These are phyloP conservation scores for Cephalopterus ornatus DNA, from an alignment of 2,113 vertebrate species.

Conservation along the genomic window DNA sequence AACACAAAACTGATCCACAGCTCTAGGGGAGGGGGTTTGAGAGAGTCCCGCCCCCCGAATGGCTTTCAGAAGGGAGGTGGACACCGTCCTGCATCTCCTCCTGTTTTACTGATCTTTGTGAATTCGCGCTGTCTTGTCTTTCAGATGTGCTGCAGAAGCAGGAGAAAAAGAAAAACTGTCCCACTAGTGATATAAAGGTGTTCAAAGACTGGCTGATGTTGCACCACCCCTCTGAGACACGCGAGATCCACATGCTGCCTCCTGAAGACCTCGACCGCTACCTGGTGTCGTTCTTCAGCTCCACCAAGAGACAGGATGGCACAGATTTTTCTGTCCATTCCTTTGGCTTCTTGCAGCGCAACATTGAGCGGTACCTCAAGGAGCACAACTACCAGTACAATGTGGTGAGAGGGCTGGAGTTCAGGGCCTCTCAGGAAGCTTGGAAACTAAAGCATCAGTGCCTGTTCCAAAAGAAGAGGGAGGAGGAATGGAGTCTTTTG, in stretches of 20 bases:
- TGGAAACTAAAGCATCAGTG: neutral
- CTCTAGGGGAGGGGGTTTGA: neutral
- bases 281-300: neutral
- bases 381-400: slow-evolving; percentile 5
- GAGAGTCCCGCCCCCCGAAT: neutral
- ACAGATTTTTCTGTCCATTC: neutral
- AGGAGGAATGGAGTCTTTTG: neutral
- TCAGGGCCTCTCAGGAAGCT: neutral
- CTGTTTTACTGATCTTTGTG: neutral
- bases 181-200: neutral
- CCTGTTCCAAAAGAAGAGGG: neutral
- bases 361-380: neutral
- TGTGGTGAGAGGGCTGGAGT: neutral
- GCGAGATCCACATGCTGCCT: neutral
- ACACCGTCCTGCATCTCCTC: neutral
- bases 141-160: neutral
- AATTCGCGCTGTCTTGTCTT: neutral
- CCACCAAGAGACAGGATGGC: neutral
- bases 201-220: neutral
- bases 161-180: neutral
- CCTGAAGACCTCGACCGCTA: neutral
- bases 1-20: neutral
- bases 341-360: neutral
- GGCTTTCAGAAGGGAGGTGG: neutral
- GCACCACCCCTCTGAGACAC: neutral